phyloP scores from a whole-genome alignment of 2,888 invertebrate species.

The Bruchidius siliquastri region DNA sequence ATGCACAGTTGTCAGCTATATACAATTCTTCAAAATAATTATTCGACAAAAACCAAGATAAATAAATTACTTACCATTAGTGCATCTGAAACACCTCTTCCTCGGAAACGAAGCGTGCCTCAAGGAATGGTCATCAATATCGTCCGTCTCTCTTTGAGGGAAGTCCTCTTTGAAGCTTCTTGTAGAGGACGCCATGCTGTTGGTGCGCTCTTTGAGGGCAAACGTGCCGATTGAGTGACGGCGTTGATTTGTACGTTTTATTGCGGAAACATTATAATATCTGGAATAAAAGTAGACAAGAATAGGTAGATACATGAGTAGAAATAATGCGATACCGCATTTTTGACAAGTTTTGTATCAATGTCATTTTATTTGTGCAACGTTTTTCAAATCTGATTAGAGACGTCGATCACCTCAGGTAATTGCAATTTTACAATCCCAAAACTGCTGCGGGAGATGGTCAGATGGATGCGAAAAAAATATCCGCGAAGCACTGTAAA shows the following conservation, averaged over 20 bases:
- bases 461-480: too few relatives aligned
- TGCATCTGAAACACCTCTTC: constrained; percentile 41
- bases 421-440: too few relatives aligned
- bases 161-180: constrained; percentile 42
- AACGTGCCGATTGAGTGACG: constrained; percentile 69
- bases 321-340: too few relatives aligned
- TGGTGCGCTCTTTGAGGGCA: constrained; percentile 47
- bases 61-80: constrained; percentile 37
- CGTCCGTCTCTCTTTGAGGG: constrained; percentile 33
- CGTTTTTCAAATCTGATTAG: too few relatives aligned
- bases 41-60: too few relatives aligned
- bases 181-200: constrained; percentile 35
- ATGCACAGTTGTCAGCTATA: too few relatives aligned
- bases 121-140: constrained; percentile 42
- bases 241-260: constrained; percentile 45
- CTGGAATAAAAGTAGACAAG: constrained; percentile 23
- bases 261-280: constrained; percentile 52
- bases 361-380: too few relatives aligned
- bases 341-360: too few relatives aligned
- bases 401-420: too few relatives aligned
- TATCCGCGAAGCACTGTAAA: too few relatives aligned
- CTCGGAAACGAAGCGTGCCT: constrained; percentile 45
- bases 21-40: too few relatives aligned
- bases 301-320: not conserved
- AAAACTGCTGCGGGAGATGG: too few relatives aligned